These are phyloP conservation scores for Malurus elegans DNA, from an alignment of 2,113 vertebrate genomes.

Conservation along the genomic window DNA sequence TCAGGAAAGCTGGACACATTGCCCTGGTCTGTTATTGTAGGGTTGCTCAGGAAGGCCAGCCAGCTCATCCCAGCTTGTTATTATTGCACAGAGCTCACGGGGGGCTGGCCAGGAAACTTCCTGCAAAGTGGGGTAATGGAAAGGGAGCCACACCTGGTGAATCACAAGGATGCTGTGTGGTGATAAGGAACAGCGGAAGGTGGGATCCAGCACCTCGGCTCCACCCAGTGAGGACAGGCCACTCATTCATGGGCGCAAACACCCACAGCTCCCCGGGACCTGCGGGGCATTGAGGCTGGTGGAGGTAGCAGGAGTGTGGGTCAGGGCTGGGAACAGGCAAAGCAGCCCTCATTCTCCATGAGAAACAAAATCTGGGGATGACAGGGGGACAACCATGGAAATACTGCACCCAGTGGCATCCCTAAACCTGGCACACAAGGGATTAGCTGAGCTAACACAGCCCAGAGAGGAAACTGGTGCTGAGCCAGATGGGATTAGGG, in stretches of 20 bases:
- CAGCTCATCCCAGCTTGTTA: conserved; percentile 47
- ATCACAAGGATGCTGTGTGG: conserved; percentile 54
- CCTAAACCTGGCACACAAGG: background rate
- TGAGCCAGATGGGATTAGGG: conserved; percentile 48
- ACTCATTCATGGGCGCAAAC: background rate
- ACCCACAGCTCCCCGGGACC: background rate
- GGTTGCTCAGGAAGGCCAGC: conserved; percentile 43
- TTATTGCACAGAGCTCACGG: conserved; percentile 6
- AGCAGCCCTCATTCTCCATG: background rate
- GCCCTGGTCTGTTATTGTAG: conserved; percentile 30
- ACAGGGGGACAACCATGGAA: background rate
- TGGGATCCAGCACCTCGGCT: background rate
- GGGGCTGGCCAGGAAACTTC: conserved; percentile 51
- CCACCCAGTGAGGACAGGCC: background rate
- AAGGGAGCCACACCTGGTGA: conserved; percentile 65
- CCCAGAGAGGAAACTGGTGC: conserved; percentile 19
- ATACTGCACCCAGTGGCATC: background rate
- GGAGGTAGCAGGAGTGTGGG: background rate
- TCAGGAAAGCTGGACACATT: conserved; percentile 42
- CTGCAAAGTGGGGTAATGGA: conserved; percentile 57
- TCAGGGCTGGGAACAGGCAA: background rate
- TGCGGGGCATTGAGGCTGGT: background rate
- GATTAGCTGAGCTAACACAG: conserved; percentile 20
- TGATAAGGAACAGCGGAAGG: background rate
- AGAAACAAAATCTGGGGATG: background rate